Percentiles rank a stretch among this genome's conserved stretches.
Evolutionary conservation across 2,797 vertebrate genomes (phyloP).

Genomic region (Sitta carolinensis): DNA sequence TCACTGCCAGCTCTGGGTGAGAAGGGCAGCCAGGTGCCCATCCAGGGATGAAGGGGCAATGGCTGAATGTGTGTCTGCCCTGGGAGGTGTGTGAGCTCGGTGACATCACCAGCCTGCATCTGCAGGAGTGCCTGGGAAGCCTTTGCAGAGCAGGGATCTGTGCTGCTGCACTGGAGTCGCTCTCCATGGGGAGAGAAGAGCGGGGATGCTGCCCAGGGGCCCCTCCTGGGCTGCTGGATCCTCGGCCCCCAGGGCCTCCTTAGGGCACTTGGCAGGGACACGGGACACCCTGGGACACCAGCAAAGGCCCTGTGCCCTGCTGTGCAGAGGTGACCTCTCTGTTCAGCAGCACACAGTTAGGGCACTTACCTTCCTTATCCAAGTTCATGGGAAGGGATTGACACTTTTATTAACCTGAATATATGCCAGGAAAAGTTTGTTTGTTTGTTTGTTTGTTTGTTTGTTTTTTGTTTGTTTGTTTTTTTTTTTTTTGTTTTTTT

Average conservation of each 20-base stretch:
- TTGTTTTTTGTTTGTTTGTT: too few species aligned
- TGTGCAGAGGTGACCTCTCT: background rate
- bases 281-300: background rate
- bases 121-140: background rate
- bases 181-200: accelerated
- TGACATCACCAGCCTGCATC: accelerated
- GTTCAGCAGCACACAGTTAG: background rate
- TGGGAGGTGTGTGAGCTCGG: accelerated
- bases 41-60: background rate
- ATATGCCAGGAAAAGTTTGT: background rate
- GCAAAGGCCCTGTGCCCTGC: background rate
- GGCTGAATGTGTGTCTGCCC: too few species aligned
- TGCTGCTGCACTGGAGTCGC: accelerated
- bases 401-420: background rate
- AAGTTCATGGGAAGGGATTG: background rate
- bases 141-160: accelerated
- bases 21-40: background rate
- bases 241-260: background rate
- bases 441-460: too few species aligned
- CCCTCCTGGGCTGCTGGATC: background rate
- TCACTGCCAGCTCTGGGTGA: accelerated
- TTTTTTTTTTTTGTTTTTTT: too few species aligned
- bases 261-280: too few species aligned
- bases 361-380: background rate
- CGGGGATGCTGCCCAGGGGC: background rate